Base-by-base conservation (phyloP, 2,888 invertebrate genomes). In the Horisme vitalbata region DNA sequence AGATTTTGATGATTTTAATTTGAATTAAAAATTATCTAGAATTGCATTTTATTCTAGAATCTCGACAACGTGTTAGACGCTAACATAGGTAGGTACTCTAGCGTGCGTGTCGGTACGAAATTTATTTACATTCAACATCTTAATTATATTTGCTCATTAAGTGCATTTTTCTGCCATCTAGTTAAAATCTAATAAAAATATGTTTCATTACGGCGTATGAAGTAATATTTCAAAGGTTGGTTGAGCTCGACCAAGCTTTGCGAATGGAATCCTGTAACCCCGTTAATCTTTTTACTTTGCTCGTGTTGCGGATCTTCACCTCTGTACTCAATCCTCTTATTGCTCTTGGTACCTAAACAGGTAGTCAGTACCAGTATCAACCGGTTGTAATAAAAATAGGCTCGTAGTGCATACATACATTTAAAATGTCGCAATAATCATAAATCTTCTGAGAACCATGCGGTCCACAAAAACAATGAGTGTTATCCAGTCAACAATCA, bases 251-350 rank as follows among this genome's bases (percentile, higher is more conserved):
- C 57, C 34, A 23, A 23, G 33, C 43, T 50, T 23, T 54, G 64
- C 60, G 63, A 59, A 44, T 65, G 75, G 80, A 78, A 79, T 82
- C 80, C 76, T 76, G 79, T 72, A 71, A 73, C 70, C 63, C 79
- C 81, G 78, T 83, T 83, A 79, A 69, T 78, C 74, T 78, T 84
- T 83, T 83, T 83, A 72, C 71, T 75, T 68, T 63, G 57, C 64
- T 72, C 71, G 62, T 60, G 46, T 68, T 61, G 77, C 71, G 76
- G 73, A 74, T 79, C 71, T 82, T 83, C 65, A 79, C 71, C 75
- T 77, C 62, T 48, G 58, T 64, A 61, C 47, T 61, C 63, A 72
- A 68, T 68, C 64, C 57, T 63, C 65, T 68, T 74, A 66, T 71
- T 63, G 61, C 57, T 57, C 50, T 52, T 59, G 55, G 58, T 52